These are phyloP conservation scores for Orthosia gothica DNA, from an alignment of 2,888 invertebrate species.

Conservation along the genomic window DNA sequence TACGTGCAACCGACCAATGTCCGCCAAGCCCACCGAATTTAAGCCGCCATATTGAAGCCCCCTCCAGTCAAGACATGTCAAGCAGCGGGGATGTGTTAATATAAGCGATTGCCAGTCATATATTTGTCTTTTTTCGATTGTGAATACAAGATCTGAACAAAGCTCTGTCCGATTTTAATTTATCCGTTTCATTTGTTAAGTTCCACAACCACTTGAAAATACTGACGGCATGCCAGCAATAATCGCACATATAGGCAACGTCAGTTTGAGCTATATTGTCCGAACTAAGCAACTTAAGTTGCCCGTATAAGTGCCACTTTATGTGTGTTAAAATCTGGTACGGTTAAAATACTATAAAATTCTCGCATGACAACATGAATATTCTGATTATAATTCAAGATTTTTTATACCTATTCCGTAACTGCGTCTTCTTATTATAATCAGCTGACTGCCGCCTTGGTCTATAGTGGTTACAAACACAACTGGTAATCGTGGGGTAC, in stretches of 20 bases:
- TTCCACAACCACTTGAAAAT: neutral
- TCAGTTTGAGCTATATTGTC: neutral
- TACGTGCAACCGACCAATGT: no score
- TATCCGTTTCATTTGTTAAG: no score
- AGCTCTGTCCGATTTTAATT: no score
- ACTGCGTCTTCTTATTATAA: neutral
- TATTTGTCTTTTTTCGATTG: no score
- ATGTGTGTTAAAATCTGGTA: neutral
- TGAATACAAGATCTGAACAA: no score
- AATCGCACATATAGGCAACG: neutral
- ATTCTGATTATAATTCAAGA: conserved; percentile 7
- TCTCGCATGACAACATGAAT: conserved; percentile 15
- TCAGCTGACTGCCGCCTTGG: neutral
- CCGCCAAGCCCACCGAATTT: no score
- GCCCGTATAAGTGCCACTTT: conserved; percentile 1
- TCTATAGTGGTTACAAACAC: neutral
- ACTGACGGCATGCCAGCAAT: no score
- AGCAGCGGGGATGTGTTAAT: no score
- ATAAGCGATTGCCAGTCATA: no score
- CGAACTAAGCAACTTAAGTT: conserved; percentile 1
- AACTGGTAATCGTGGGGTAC: neutral
- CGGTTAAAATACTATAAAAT: conserved; percentile 7
- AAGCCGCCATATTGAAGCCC: no score
- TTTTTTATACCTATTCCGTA: conserved; percentile 12
- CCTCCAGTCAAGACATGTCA: no score